These are phyloP conservation scores for Exocentrus adspersus DNA, from an alignment of 2,888 invertebrate genomes.

Conservation along the genomic window DNA sequence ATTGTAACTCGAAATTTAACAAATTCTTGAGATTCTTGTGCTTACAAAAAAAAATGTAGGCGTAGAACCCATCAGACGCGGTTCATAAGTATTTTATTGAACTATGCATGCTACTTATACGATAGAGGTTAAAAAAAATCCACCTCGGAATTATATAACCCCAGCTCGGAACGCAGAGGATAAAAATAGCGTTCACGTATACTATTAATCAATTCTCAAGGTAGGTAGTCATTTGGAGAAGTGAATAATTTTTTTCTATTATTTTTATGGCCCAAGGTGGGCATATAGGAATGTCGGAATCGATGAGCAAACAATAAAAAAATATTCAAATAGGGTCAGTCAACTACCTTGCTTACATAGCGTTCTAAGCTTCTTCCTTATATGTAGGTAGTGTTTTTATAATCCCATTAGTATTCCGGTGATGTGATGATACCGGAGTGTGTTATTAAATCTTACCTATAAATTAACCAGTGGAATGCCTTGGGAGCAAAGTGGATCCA, in stretches of 20 bases:
- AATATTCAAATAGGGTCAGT: constrained; percentile 23
- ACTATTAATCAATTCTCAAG: constrained; percentile 25
- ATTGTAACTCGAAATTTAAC: too few relatives aligned
- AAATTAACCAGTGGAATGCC: constrained; percentile 9
- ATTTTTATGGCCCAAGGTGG: constrained; percentile 20
- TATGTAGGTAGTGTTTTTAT: constrained; percentile 18
- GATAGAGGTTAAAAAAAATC: neutral
- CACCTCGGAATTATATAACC: constrained; percentile 11
- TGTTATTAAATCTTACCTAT: neutral
- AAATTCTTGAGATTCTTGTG: too few relatives aligned
- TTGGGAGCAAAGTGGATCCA: too few relatives aligned
- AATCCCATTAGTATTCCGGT: constrained; percentile 15
- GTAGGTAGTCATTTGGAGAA: constrained; percentile 21
- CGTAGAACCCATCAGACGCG: neutral
- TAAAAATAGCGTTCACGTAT: constrained; percentile 15
- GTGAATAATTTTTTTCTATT: constrained; percentile 18
- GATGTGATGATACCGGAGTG: constrained; percentile 5
- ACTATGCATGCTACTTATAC: neutral
- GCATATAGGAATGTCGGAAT: constrained; percentile 14
- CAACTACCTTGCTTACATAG: constrained; percentile 20
- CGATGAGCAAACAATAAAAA: constrained; percentile 18
- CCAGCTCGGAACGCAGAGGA: neutral
- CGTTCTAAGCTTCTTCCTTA: constrained; percentile 19
- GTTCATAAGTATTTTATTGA: constrained; percentile 1
- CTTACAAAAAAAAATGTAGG: too few relatives aligned